These are phyloP conservation scores for Thryonomys swinderianus DNA, from an alignment of 2,113 vertebrate genomes.

Conservation along the genomic window DNA sequence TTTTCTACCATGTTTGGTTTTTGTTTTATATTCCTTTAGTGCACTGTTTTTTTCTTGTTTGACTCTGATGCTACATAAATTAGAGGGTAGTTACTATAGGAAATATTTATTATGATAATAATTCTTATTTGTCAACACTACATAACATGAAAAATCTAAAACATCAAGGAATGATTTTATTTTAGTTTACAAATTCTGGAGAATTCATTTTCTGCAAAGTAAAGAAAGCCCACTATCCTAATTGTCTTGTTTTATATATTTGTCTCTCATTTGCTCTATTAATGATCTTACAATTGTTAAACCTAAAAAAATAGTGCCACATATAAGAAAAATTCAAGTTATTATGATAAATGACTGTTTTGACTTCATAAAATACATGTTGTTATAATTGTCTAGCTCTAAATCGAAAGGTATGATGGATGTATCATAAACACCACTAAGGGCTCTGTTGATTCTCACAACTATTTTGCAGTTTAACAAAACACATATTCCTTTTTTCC, in stretches of 20 bases:
- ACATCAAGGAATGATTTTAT: background rate
- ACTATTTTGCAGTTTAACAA: background rate
- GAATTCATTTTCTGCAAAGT: background rate
- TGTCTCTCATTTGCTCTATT: background rate
- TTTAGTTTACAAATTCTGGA: background rate
- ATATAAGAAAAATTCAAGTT: background rate
- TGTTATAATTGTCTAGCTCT: background rate
- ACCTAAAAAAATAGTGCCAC: background rate
- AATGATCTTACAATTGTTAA: background rate
- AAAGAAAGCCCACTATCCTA: background rate
- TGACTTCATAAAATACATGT: background rate
- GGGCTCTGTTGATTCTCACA: background rate
- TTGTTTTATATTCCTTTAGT: background rate
- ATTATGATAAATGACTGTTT: background rate
- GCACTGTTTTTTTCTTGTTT: background rate
- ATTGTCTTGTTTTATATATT: background rate
- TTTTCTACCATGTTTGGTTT: background rate
- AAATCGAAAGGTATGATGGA: background rate
- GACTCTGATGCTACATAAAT: background rate
- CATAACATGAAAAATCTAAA: background rate
- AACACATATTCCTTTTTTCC: background rate
- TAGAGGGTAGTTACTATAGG: background rate
- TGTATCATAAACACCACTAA: background rate
- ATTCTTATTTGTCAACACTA: background rate
- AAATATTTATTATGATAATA: background rate